Base-by-base conservation (phyloP, 2,113 vertebrate species). In the Guaruba guarouba region DNA sequence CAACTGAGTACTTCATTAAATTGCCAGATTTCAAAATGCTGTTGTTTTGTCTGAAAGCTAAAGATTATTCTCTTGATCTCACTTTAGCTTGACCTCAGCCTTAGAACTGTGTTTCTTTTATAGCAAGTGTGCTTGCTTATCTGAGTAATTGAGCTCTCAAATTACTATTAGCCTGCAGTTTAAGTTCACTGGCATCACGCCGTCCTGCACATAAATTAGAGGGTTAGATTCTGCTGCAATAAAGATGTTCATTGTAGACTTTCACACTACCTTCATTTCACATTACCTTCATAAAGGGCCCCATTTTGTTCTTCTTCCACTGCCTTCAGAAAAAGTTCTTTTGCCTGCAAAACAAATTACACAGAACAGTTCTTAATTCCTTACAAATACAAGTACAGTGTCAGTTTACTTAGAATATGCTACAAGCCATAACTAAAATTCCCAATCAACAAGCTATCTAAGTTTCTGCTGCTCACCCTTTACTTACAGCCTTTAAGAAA, bases 241-340 rank as follows among this genome's bases (percentile, higher is more conserved):
- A 88, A 81, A 3, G 23, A 5, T 71, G 44, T n/a, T 73, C 39
- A 41, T 13, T 48, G 11, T 7, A 79, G 66, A 88, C 43, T 83
- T 57, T 37, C 15, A 28, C 18, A 64, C 90, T 98, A 99, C 99
- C 99, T 98, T 99, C 99, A 81, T 99, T 57, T 37, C 15, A 27
- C 18, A 64, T 92, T 98, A 99, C 99, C 99, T 98, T 99, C 99
- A 81, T 99, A 99, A 90, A 99, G 98, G 16, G 99, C 99, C 97
- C 99, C 99, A 96, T 98, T 99, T 97, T 98, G 99, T 95, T 99
- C 99, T 96, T 99, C 98, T 95, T 99, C 99, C 86, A 99, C 99
- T 71, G 99, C 99, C 97, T 98, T 99, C 94, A 99, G 96, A 94
- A 99, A 99, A 95, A 99, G 98, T 96, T 99, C 99, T 97, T 98